Evolutionary conservation across 2,797 vertebrate genomes (phyloP).

Genomic region (Sciurus carolinensis): DNA sequence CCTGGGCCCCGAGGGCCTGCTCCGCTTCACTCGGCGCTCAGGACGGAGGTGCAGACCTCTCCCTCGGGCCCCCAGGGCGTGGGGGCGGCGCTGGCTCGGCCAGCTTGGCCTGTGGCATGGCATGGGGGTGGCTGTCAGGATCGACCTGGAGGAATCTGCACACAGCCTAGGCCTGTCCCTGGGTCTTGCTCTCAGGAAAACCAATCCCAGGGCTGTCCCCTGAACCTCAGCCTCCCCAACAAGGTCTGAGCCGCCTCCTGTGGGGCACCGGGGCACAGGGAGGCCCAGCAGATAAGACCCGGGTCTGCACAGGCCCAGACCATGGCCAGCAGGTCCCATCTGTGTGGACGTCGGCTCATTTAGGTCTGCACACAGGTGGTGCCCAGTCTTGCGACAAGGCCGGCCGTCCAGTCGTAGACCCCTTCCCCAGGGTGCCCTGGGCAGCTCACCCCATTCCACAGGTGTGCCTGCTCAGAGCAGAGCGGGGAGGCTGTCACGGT

Average conservation of each 20-base stretch:
- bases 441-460: background rate
- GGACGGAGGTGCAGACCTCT: no score
- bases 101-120: no score
- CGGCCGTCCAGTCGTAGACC: fast-evolving
- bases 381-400: no score
- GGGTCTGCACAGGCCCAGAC: fast-evolving
- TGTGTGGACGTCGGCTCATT: background rate
- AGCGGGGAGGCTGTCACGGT: background rate
- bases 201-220: no score
- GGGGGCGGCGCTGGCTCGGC: background rate
- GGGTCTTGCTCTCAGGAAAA: background rate
- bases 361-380: no score
- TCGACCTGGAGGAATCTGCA: no score
- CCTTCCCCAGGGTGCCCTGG: fast-evolving
- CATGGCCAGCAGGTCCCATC: no score
- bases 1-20: background rate
- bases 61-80: fast-evolving
- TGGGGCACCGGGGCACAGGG: fast-evolving
- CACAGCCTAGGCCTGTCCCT: background rate
- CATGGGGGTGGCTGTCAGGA: no score
- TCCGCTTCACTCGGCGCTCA: fast-evolving
- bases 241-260: background rate
- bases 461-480: fast-evolving
- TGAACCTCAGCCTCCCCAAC: fast-evolving
- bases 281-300: no score